A percentile compares a stretch with the other conserved stretches of the same genome.
These are phyloP conservation scores for Monopterus albus DNA, from an alignment of 2,113 vertebrate species.

Conservation along the genomic window DNA sequence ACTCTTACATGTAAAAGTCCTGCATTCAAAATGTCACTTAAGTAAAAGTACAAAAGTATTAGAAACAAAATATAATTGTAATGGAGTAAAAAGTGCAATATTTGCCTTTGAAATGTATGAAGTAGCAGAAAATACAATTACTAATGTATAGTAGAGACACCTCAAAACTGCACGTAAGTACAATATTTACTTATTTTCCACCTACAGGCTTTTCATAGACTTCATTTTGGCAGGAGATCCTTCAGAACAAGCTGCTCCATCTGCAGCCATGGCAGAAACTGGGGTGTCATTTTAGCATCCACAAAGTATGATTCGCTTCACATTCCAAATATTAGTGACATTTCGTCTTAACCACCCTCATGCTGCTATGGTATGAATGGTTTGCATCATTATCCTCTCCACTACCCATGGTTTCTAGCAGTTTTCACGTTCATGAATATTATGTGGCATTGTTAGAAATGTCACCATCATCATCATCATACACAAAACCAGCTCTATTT, in stretches of 20 bases:
- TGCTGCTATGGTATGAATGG: constrained; percentile 46
- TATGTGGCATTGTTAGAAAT: constrained; percentile 49
- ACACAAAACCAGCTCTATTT: constrained; percentile 61
- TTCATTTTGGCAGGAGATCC: constrained; percentile 15
- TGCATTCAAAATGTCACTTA: no score
- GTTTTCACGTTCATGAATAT: constrained; percentile 55
- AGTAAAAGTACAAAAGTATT: no score
- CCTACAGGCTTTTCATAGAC: constrained; percentile 11
- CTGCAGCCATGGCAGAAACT: constrained; percentile 14
- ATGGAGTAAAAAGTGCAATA: no score
- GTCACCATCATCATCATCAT: constrained; percentile 61
- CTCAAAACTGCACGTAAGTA: no score
- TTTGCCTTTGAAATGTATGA: no score
- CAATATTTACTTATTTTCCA: no score
- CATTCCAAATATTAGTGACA: constrained; percentile 46
- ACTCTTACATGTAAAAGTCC: no score
- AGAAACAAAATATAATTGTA: no score
- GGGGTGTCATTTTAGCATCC: constrained; percentile 36
- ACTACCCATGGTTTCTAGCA: constrained; percentile 42
- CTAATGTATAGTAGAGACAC: no score
- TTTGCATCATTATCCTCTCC: constrained; percentile 45
- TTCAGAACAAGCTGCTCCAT: constrained; percentile 28
- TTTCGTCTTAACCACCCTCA: constrained; percentile 39
- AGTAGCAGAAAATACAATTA: no score
- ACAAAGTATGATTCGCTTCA: constrained; percentile 39